Conservation (phyloP, 2,113 vertebrate genomes). For the Megatriorchis doriae region DNA sequence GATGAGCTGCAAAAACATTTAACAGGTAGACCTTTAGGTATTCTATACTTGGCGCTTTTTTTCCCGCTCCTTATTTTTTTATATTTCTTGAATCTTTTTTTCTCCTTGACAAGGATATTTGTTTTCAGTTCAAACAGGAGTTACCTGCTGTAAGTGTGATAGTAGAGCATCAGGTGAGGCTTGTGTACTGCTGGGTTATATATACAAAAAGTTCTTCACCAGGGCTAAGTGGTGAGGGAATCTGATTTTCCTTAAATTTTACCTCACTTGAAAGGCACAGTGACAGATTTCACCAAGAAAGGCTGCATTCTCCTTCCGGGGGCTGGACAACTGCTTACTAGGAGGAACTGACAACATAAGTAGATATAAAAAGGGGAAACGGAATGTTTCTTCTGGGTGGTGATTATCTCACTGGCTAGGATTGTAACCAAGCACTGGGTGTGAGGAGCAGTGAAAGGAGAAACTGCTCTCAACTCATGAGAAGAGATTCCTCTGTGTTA, state of each 20-base stretch:
- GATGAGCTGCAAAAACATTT: not conserved
- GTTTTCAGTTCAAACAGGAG: not conserved
- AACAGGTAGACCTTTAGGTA: not conserved
- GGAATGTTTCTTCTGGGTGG: conserved; percentile 58
- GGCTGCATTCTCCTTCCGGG: conserved; percentile 8
- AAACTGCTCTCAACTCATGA: conserved; percentile 11
- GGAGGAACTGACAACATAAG: conserved; percentile 49
- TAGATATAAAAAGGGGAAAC: conserved; percentile 62
- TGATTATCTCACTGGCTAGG: conserved; percentile 64
- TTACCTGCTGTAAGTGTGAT: not conserved
- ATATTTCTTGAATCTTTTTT: not conserved
- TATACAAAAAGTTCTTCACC: not conserved
- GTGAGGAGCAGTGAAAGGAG: conserved; percentile 24
- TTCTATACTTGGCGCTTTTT: not conserved
- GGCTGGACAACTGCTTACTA: conserved; percentile 6
- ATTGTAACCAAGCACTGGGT: conserved; percentile 54
- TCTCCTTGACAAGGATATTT: not conserved
- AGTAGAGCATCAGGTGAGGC: not conserved
- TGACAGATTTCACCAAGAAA: conserved; percentile 7
- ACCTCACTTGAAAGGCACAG: not conserved
- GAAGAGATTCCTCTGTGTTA: conserved; percentile 24
- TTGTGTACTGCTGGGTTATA: not conserved
- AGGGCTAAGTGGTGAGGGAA: not conserved
- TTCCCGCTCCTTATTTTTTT: rapidly evolving
- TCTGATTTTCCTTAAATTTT: conserved; percentile 9